A percentile compares a stretch with the other conserved stretches of the same genome.
Conservation (phyloP, 2,888 invertebrate genomes). For the Cephus nigrinus region DNA sequence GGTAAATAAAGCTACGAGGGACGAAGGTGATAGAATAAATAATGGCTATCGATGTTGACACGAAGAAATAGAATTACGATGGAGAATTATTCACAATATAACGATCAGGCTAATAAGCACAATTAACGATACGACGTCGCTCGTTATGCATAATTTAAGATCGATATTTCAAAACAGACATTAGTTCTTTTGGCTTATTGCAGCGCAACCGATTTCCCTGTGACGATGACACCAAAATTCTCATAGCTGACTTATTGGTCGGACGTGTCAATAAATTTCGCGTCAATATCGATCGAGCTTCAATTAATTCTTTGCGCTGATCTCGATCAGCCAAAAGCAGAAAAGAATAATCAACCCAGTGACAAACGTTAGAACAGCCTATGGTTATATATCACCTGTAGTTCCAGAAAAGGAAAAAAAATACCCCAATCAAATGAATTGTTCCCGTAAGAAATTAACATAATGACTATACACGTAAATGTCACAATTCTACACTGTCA, state of each 20-base stretch:
- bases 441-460: background rate
- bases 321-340: background rate
- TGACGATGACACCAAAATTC: background rate
- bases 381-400: background rate
- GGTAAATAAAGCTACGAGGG: background rate
- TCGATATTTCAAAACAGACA: background rate
- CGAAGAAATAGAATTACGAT: too few relatives aligned
- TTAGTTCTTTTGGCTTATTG: background rate
- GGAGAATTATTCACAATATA: background rate
- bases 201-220: background rate
- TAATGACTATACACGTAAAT: background rate
- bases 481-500: background rate
- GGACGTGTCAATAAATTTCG: background rate
- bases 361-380: background rate
- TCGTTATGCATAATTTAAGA: background rate
- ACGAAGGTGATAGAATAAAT: background rate
- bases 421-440: background rate
- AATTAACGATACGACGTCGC: background rate
- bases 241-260: background rate
- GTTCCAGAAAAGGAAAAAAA: too few relatives aligned
- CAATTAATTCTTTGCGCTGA: background rate
- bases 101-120: background rate
- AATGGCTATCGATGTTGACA: background rate
- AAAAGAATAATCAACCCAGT: background rate
- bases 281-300: background rate